A percentile compares a stretch with the other conserved stretches of the same genome.
Evolutionary conservation across 2,888 invertebrate genomes (phyloP).

Genomic region (Pseudococcus longispinus): DNA sequence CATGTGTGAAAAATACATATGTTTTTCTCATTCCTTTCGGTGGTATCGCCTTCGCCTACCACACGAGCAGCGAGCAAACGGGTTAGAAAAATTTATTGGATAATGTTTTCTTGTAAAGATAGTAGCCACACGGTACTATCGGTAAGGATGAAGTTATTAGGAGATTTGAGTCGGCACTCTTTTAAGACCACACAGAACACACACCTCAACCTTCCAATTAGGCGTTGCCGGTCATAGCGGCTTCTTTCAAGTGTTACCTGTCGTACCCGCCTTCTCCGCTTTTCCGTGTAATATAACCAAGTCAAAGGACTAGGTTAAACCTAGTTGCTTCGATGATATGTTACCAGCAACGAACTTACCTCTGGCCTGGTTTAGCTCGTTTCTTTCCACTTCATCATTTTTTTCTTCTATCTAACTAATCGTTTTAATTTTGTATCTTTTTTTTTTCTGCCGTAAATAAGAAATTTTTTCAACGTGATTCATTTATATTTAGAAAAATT

Average conservation of each 20-base stretch:
- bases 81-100: constrained; percentile 56
- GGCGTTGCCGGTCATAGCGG: constrained; percentile 59
- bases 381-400: constrained; percentile 50
- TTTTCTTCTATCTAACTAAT: constrained; percentile 33
- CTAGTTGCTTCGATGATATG: constrained; percentile 57
- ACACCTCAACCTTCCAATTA: constrained; percentile 59
- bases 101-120: constrained; percentile 57
- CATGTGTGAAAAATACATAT: constrained; percentile 38
- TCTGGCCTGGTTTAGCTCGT: constrained; percentile 50
- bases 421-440: constrained; percentile 33
- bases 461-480: not conserved
- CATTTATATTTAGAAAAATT: not conserved
- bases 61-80: constrained; percentile 42
- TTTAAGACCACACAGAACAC: constrained; percentile 58
- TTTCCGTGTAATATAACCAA: constrained; percentile 53
- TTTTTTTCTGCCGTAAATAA: constrained; percentile 21
- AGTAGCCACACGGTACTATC: constrained; percentile 56
- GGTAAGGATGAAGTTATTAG: constrained; percentile 56
- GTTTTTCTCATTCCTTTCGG: not conserved
- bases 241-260: constrained; percentile 58
- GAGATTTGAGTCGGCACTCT: constrained; percentile 57
- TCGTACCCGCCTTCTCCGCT: constrained; percentile 55
- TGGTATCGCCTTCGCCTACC: not conserved
- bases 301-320: constrained; percentile 55
- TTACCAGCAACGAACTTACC: constrained; percentile 51